Percentiles rank a stretch among this genome's conserved stretches.
phyloP scores from a whole-genome alignment of 1,140 invertebrate genomes.

The Samia ricini region DNA sequence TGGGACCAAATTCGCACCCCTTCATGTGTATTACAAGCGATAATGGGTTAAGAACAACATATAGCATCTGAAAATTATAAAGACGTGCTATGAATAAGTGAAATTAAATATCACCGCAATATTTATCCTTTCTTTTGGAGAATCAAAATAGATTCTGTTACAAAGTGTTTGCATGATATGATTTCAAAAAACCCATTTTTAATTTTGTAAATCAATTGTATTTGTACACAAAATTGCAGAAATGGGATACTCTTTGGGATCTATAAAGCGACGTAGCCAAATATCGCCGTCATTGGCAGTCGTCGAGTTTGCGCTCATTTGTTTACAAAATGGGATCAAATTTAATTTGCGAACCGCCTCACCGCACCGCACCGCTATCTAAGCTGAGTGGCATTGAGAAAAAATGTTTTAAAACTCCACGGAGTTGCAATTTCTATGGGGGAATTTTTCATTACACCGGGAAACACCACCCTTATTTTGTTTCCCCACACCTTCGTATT shows the following conservation, averaged over 20 bases:
- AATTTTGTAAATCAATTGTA: no score
- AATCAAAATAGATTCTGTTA: no score
- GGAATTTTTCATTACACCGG: slow-evolving; percentile 44
- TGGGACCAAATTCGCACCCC: no score
- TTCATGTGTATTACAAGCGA: no score
- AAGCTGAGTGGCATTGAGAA: neutral
- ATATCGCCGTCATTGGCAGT: neutral
- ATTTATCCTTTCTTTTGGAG: no score
- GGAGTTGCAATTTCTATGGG: slow-evolving; percentile 41
- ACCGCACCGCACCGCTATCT: neutral
- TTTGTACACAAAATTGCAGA: neutral
- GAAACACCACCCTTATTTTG: slow-evolving; percentile 35
- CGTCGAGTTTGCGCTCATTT: neutral
- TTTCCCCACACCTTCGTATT: slow-evolving; percentile 29
- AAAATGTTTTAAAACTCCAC: neutral
- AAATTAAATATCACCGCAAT: no score
- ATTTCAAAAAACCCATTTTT: no score
- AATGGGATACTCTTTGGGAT: neutral
- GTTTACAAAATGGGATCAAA: neutral
- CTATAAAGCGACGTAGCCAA: neutral
- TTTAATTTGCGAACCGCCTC: neutral
- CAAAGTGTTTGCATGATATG: no score
- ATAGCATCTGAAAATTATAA: no score
- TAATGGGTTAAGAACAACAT: no score
- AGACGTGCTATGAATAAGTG: no score